Percentiles rank a stretch among this genome's conserved stretches.
Evolutionary conservation across 2,888 invertebrate genomes (phyloP).

Genomic region (Amphiduros pacificus): DNA sequence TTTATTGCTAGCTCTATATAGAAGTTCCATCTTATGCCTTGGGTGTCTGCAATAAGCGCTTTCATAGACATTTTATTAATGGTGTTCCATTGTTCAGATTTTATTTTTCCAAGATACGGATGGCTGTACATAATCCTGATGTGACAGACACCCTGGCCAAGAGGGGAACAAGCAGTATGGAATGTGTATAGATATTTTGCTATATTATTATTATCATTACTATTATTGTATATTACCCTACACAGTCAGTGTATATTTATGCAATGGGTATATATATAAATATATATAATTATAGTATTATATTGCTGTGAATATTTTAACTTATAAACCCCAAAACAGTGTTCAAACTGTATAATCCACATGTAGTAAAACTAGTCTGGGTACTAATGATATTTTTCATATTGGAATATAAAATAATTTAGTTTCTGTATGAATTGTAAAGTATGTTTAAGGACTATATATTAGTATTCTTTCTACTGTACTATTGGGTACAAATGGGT

Average conservation of each 20-base stretch:
- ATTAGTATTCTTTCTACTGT: constrained; percentile 1
- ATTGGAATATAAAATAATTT: neutral
- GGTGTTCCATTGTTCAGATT: too few species aligned
- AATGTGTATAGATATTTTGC: neutral
- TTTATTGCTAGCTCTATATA: too few species aligned
- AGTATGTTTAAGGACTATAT: neutral
- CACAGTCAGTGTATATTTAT: neutral
- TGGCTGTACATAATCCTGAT: too few species aligned
- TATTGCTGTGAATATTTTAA: neutral
- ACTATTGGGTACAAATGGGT: neutral
- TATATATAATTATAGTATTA: neutral
- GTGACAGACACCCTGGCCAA: too few species aligned
- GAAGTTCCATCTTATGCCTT: too few species aligned
- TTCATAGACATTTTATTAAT: too few species aligned
- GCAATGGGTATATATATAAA: neutral
- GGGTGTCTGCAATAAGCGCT: too few species aligned
- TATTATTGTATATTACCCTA: neutral
- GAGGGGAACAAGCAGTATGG: neutral
- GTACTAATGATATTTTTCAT: neutral
- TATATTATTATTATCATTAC: neutral
- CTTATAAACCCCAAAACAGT: neutral
- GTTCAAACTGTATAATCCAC: too few species aligned
- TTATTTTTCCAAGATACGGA: too few species aligned
- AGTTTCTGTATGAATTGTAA: neutral
- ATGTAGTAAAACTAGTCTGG: too few species aligned